Percentiles rank a stretch among this genome's conserved stretches.
These are phyloP conservation scores for Heliopora coerulea DNA, from an alignment of 92 coral and sea anemone genomes.

Conservation along the genomic window DNA sequence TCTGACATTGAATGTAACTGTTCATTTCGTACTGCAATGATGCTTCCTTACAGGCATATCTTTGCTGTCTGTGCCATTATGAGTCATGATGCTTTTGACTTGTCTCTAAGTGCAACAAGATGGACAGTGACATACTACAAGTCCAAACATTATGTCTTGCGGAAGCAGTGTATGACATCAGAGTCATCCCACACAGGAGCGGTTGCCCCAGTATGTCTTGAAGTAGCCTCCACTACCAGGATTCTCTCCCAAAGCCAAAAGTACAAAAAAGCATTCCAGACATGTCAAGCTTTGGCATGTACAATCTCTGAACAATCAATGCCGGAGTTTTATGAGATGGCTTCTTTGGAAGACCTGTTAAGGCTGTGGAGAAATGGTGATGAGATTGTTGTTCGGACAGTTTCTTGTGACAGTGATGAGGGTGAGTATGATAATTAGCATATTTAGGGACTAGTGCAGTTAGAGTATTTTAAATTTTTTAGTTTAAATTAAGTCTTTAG, in stretches of 20 bases:
- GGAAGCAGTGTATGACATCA: slow-evolving; percentile 11
- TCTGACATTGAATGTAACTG: slow-evolving; percentile 40
- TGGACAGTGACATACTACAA: slow-evolving; percentile 59
- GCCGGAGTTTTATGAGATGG: slow-evolving; percentile 42
- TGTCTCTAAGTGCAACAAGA: slow-evolving; percentile 40
- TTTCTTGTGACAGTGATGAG: neutral
- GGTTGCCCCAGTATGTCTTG: neutral
- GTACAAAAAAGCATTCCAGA: slow-evolving; percentile 42
- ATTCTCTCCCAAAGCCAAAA: slow-evolving; percentile 53
- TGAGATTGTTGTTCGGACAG: neutral
- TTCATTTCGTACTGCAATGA: slow-evolving; percentile 51
- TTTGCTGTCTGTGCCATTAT: slow-evolving; percentile 47
- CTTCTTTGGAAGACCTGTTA: neutral
- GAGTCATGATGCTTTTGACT: slow-evolving; percentile 50
- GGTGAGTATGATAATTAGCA: no score
- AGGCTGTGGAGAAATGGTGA: neutral
- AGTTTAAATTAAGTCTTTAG: no score
- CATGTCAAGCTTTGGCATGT: slow-evolving; percentile 47
- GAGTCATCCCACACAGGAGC: neutral
- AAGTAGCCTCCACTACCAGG: slow-evolving; percentile 6
- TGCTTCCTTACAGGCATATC: slow-evolving; percentile 60
- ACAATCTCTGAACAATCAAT: slow-evolving; percentile 47
- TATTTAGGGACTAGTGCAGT: no score
- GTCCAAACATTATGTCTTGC: slow-evolving; percentile 38
- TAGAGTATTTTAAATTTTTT: no score